Evolutionary conservation across 2,888 invertebrate genomes (phyloP), one percentile per base, ranked within the genome.

Genomic region (Eledona agricola): DNA sequence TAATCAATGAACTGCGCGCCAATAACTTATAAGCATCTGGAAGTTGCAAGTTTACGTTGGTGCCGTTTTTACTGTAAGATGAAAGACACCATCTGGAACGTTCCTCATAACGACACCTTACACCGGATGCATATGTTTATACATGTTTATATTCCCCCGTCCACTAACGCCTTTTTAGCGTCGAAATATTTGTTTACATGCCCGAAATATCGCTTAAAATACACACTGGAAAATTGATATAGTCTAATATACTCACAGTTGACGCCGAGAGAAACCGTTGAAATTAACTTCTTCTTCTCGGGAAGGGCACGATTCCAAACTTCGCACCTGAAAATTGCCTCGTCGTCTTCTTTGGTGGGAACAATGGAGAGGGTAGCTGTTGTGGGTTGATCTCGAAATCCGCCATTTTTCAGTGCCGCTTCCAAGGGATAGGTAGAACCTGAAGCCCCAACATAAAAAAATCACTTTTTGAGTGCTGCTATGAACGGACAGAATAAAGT

Each of bases 271-370:
- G 87, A 86, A 56, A 93, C 87, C 6, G 84, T 85, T 7, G 91
- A 84, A 66, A 91, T 90, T 58, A 93, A 78, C 63, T 90, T 90
- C 51, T 87, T 84, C 25, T 88, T 89, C 51, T 89, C 87, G 1
- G 86, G 83, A 85, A 95, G 88, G 59, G 94, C 95, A 31, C 94
- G 81, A 79, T 95, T 95, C 82, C 89, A 88, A 38, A 95, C 93
- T 58, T 89, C 88, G 75, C 95, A 95, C 52, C 89, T 84, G 78
- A 88, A 93, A 38, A 83, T 81, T 51, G 90, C 88, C 4, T 88
- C 87, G 71, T 95, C 93, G 74, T 95, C 93, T 58, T 91, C 90
- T 58, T 90, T 85, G 16, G 83, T 83, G 2, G 95, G 94, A 55
- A 83, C 85, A 61, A 95, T 78, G 15, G 84, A 80, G 35, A 94